Evolutionary conservation across 1,140 invertebrate genomes (phyloP).

Genomic region (Atta cephalotes): DNA sequence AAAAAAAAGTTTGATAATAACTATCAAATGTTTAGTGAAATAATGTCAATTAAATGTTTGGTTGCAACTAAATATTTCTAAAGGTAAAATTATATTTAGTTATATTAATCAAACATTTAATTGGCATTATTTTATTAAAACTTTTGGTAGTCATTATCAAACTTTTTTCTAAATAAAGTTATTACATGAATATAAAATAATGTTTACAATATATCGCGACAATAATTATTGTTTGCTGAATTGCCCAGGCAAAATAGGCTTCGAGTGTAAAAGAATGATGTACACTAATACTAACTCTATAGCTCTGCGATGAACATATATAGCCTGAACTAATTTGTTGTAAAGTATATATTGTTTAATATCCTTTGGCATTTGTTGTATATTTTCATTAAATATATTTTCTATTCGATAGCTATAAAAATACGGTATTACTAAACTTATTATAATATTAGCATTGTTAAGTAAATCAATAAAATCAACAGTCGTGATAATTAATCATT

Average conservation of each 20-base stretch:
- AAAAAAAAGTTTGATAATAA: too few relatives aligned
- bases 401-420: constrained; percentile 41
- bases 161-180: neutral
- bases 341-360: constrained; percentile 18
- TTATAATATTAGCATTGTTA: neutral
- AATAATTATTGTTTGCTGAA: neutral
- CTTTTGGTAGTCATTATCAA: too few relatives aligned
- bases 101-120: too few relatives aligned
- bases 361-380: neutral
- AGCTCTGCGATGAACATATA: constrained; percentile 48
- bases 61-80: too few relatives aligned
- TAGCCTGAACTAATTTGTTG: constrained; percentile 24
- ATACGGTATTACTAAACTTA: neutral
- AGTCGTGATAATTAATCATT: neutral
- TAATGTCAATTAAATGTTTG: too few relatives aligned
- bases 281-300: constrained; percentile 26
- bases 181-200: neutral
- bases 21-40: too few relatives aligned
- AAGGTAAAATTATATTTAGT: too few relatives aligned
- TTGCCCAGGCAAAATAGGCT: neutral
- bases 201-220: neutral
- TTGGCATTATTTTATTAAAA: too few relatives aligned
- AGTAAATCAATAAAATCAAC: neutral
- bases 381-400: constrained; percentile 20
- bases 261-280: neutral